Evolutionary conservation across 2,113 vertebrate species (phyloP), one percentile per base, ranked within the genome.

Genomic region (Rhegmatorhina hoffmannsi): DNA sequence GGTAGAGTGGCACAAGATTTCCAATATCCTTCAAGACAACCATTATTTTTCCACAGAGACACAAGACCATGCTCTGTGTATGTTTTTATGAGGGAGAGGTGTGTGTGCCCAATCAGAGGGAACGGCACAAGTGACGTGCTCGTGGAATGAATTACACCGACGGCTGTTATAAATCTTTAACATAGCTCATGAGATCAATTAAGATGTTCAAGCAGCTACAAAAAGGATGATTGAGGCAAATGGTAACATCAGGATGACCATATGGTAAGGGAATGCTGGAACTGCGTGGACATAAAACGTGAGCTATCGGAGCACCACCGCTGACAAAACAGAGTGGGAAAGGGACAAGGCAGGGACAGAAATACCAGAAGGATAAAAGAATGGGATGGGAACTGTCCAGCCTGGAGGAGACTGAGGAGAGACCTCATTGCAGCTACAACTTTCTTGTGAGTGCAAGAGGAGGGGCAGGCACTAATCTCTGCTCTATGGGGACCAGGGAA

Each of bases 161-260:
- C 67, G 95, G 79, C 97, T 96, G 97, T 89, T 97, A 94, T 98
- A 98, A 98, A 98, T 98, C 97, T 96, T 98, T 97, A 97, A 97
- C 97, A 78, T 96, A 97, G 97, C 98, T 98, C 98, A 97, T 86
- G 98, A 98, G 98, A 98, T 98, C 98, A 98, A 98, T 98, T 98
- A 98, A 98, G 98, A 98, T 88, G 97, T 96, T 98, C 97, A 97
- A 97, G 97, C 97, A 97, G 97, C 97, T 97, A 98, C 98, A 98
- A 97, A 98, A 98, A 97, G 97, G 97, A 98, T 98, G 98, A 98
- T 98, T 98, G 97, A 98, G 97, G 97, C 97, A 98, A 98, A 98
- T 93, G 97, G 97, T 94, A 98, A 98, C 98, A 98, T 98, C 98
- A 98, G 98, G 98, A 96, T 98, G 97, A 97, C 98, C 98, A 98